phyloP scores from a whole-genome alignment of 2,797 vertebrate genomes.

The Sebastes jordani region DNA sequence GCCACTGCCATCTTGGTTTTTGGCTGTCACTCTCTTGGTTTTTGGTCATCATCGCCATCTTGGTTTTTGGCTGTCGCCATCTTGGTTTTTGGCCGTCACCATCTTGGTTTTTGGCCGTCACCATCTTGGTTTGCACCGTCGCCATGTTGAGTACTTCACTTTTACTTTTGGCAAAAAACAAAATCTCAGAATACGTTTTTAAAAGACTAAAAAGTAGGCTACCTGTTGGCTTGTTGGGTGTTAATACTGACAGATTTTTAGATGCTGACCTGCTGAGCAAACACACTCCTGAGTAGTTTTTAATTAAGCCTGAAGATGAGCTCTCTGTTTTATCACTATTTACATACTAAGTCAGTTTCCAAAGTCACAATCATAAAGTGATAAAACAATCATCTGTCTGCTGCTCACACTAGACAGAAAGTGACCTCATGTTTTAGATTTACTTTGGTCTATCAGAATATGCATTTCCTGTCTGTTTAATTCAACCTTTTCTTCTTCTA shows the following conservation, averaged over 20 bases:
- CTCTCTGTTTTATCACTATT: slow-evolving; percentile 14
- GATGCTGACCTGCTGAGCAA: not conserved
- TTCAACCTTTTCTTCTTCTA: too few species aligned
- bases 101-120: too few species aligned
- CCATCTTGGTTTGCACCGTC: too few species aligned
- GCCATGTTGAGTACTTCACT: too few species aligned
- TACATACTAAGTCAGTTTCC: slow-evolving; percentile 26
- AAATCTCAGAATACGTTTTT: too few species aligned
- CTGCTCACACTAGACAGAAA: not conserved
- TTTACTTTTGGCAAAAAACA: too few species aligned
- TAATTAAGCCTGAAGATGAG: slow-evolving; percentile 2
- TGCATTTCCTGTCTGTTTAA: not conserved
- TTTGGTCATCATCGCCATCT: too few species aligned
- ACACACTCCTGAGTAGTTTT: not conserved
- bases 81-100: too few species aligned
- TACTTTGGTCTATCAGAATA: not conserved
- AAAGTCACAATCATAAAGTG: slow-evolving; percentile 7
- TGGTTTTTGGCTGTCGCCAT: too few species aligned
- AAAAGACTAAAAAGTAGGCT: not conserved
- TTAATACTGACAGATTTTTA: not conserved
- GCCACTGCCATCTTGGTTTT: too few species aligned
- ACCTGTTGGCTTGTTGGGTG: not conserved
- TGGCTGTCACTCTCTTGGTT: too few species aligned
- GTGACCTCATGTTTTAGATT: not conserved
- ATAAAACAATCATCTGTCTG: slow-evolving; percentile 1